Conservation (phyloP, 2,888 invertebrate species). For the Rotaria socialis region DNA sequence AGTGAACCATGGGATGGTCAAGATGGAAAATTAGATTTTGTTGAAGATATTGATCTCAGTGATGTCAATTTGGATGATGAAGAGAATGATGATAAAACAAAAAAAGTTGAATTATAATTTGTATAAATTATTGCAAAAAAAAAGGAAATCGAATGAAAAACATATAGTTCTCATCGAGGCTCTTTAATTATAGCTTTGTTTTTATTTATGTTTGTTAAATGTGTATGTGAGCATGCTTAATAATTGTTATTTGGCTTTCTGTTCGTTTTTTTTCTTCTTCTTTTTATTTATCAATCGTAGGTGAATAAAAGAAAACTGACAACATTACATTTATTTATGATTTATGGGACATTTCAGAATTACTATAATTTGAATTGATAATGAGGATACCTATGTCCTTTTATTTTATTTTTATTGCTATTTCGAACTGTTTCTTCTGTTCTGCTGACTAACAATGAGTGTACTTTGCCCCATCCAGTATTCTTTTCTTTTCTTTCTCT, state of each 20-base stretch:
- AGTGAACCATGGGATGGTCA: slow-evolving; percentile 86
- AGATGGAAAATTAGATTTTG: slow-evolving; percentile 62
- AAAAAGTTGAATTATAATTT: slow-evolving; percentile 33
- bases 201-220: neutral
- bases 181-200: neutral
- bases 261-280: too few species aligned
- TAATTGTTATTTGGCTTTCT: neutral
- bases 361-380: neutral
- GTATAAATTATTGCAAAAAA: neutral
- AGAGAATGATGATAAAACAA: slow-evolving; percentile 15
- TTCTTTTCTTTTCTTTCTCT: neutral
- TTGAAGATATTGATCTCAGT: slow-evolving; percentile 46
- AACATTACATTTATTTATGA: neutral
- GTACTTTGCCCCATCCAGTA: neutral
- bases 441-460: neutral
- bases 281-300: neutral
- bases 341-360: neutral
- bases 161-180: neutral
- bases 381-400: neutral
- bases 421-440: neutral
- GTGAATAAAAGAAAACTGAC: neutral
- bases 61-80: slow-evolving; percentile 45
- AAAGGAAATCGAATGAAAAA: neutral
- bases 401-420: neutral
- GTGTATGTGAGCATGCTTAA: neutral